phyloP scores from a whole-genome alignment of 2,113 vertebrate species.

The Phasianus colchicus region DNA sequence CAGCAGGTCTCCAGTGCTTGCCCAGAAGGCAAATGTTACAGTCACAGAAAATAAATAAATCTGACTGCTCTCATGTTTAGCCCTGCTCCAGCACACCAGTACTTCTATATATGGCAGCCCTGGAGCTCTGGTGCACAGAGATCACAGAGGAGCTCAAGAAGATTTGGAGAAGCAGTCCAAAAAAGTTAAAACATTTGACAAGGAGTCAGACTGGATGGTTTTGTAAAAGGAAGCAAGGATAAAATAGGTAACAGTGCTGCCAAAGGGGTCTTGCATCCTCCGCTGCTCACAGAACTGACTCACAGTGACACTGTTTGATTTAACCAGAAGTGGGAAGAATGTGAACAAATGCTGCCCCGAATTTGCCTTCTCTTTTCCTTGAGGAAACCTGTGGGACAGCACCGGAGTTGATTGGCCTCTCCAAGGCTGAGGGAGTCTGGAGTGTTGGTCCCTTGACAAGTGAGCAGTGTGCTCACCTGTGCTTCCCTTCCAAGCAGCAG shows the following conservation, averaged over 20 bases:
- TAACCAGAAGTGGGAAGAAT: neutral
- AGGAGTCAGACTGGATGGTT: neutral
- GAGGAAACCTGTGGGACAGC: neutral
- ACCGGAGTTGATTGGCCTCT: neutral
- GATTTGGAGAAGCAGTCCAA: neutral
- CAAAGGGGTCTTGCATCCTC: neutral
- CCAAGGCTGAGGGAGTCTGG: neutral
- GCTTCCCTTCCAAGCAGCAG: neutral
- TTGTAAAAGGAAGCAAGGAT: neutral
- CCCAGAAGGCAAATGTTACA: conserved; percentile 31
- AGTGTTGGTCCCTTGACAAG: neutral
- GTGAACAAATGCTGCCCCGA: neutral
- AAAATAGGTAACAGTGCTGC: neutral
- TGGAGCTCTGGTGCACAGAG: conserved; percentile 4
- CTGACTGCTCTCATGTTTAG: conserved; percentile 34
- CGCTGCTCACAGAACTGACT: neutral
- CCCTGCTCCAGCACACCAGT: neutral
- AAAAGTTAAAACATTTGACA: neutral
- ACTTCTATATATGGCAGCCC: conserved; percentile 46
- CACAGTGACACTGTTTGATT: neutral
- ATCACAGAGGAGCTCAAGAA: neutral
- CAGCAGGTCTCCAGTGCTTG: conserved; percentile 7
- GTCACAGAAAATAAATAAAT: conserved; percentile 54
- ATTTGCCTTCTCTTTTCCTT: neutral
- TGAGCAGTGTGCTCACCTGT: neutral